phyloP scores from a whole-genome alignment of 2,888 invertebrate genomes.

The Agrenia bidenticulata region DNA sequence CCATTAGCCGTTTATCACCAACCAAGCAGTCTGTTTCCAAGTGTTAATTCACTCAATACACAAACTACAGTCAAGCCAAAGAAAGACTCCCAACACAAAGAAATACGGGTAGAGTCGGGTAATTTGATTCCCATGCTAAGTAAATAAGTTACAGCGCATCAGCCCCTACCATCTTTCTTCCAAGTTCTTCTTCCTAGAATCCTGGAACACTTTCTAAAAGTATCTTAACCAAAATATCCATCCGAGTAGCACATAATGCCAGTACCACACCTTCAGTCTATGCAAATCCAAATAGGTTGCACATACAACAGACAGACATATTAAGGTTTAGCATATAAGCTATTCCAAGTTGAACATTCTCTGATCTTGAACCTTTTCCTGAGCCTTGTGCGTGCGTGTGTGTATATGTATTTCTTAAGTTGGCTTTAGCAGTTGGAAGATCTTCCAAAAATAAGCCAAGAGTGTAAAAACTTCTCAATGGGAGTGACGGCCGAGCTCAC shows the following conservation, averaged over 20 bases:
- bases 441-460: constrained; percentile 21
- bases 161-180: neutral
- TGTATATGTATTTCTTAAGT: constrained; percentile 15
- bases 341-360: neutral
- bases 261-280: constrained; percentile 18
- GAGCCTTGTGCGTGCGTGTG: constrained; percentile 3
- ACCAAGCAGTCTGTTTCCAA: no score
- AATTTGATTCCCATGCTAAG: constrained; percentile 1
- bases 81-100: no score
- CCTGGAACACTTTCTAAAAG: constrained; percentile 21
- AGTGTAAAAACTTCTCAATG: constrained; percentile 8
- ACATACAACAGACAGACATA: no score
- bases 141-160: no score
- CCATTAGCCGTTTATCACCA: no score
- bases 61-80: no score
- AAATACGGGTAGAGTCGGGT: constrained; percentile 8
- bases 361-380: neutral
- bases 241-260: neutral
- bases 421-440: constrained; percentile 10
- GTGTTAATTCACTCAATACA: no score
- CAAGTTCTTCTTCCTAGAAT: constrained; percentile 10
- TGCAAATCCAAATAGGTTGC: constrained; percentile 23
- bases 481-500: constrained; percentile 7
- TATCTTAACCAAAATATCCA: constrained; percentile 6
- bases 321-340: no score